phyloP scores from a whole-genome alignment of 2,113 vertebrate species.

The Chlorodrepanis virens region DNA sequence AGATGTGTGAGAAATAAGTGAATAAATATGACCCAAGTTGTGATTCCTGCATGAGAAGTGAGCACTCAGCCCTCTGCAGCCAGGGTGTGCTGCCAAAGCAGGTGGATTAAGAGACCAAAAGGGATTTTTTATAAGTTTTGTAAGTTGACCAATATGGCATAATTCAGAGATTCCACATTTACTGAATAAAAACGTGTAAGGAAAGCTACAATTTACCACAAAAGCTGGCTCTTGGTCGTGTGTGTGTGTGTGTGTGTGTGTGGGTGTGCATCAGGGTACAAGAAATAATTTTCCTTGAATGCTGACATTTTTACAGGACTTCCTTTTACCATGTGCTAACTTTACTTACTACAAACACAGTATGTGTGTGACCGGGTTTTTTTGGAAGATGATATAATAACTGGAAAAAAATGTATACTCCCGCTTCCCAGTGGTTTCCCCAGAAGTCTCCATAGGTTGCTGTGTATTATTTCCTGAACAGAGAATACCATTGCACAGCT shows the following conservation, averaged over 20 bases:
- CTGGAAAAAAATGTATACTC: neutral
- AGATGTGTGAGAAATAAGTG: neutral
- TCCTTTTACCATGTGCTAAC: neutral
- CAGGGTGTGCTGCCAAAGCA: neutral
- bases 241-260: too few species aligned
- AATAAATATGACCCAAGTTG: neutral
- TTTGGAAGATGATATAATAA: neutral
- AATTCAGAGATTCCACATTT: neutral
- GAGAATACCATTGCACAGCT: neutral
- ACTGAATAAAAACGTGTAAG: neutral
- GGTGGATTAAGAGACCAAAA: neutral
- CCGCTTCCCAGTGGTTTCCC: neutral
- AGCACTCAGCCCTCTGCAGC: neutral
- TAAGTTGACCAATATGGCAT: neutral
- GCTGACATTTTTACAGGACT: neutral
- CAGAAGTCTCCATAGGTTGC: neutral
- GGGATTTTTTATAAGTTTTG: neutral
- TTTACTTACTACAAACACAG: neutral
- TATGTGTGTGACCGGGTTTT: neutral
- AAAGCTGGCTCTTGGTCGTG: neutral
- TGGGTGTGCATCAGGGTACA: neutral
- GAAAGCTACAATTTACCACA: neutral
- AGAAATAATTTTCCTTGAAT: neutral
- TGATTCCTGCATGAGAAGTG: neutral
- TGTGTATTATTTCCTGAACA: neutral